These are phyloP conservation scores for Ardeotis arabs DNA, from an alignment of 2,113 vertebrate species.

Conservation along the genomic window DNA sequence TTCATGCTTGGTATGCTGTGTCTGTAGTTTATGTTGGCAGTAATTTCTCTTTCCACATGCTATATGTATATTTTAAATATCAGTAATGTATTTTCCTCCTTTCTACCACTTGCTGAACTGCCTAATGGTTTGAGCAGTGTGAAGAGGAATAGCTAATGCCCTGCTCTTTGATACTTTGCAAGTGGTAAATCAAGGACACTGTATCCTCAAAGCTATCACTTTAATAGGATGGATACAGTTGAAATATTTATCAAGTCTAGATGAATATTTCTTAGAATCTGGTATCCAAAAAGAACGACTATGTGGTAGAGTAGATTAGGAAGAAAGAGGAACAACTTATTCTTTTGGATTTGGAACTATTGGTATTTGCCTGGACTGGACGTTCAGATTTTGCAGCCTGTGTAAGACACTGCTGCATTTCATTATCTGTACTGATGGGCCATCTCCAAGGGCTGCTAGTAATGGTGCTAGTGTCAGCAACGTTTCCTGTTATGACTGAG, in stretches of 20 bases:
- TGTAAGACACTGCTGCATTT: background rate
- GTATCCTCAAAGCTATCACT: background rate
- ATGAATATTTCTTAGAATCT: background rate
- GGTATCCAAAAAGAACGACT: background rate
- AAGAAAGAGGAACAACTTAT: background rate
- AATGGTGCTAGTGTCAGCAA: background rate
- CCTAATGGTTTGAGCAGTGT: background rate
- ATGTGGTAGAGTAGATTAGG: background rate
- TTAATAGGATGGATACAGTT: background rate
- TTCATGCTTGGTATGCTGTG: background rate
- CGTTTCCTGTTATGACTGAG: background rate
- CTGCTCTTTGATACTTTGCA: background rate
- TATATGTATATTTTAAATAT: background rate
- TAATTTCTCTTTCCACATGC: background rate
- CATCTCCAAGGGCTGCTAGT: background rate
- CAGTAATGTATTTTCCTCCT: background rate
- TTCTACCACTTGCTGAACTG: background rate
- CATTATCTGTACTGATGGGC: background rate
- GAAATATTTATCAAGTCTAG: conserved; percentile 21
- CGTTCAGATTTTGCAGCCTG: background rate
- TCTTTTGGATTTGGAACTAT: background rate
- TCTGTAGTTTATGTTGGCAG: background rate
- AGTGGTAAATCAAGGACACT: conserved; percentile 3
- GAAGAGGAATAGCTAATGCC: conserved; percentile 9
- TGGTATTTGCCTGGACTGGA: background rate